A percentile compares a stretch with the other conserved stretches of the same genome.
phyloP scores from a whole-genome alignment of 2,113 vertebrate species.

The Vireo altiloquus region DNA sequence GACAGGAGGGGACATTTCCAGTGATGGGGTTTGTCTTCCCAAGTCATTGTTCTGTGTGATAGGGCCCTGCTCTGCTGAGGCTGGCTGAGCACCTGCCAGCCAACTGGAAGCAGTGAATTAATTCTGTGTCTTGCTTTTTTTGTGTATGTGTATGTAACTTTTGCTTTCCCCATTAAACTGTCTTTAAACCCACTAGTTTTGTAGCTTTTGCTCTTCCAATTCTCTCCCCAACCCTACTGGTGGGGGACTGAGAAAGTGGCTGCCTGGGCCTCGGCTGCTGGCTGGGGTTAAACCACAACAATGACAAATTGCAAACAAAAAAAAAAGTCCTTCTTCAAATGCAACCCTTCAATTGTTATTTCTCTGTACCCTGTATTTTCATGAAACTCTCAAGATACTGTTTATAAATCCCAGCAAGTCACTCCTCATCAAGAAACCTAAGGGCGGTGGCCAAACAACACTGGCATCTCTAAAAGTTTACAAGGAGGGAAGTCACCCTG shows the following conservation, averaged over 20 bases:
- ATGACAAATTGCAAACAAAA: rapidly evolving
- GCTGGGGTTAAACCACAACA: not conserved
- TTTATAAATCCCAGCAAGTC: not conserved
- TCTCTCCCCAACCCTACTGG: rapidly evolving
- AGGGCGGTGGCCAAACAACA: not conserved
- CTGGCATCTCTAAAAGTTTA: not conserved
- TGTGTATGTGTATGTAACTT: not conserved
- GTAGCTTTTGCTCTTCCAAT: not conserved
- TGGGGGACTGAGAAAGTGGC: not conserved
- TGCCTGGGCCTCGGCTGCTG: not conserved
- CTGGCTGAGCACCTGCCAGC: not conserved
- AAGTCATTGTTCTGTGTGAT: not conserved
- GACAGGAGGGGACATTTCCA: not conserved
- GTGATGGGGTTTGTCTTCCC: not conserved
- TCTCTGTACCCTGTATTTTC: not conserved
- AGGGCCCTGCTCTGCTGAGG: not conserved
- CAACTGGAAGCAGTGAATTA: rapidly evolving
- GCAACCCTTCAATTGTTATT: not conserved
- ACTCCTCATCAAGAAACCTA: not conserved
- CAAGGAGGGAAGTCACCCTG: not conserved
- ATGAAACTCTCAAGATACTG: not conserved
- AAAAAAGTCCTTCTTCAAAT: not conserved
- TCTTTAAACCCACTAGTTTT: not conserved
- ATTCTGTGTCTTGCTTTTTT: not conserved
- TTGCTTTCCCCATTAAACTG: not conserved